A percentile compares a stretch with the other conserved stretches of the same genome.
These are phyloP conservation scores for Amyelois transitella DNA, from an alignment of 1,140 invertebrate species.

Conservation along the genomic window DNA sequence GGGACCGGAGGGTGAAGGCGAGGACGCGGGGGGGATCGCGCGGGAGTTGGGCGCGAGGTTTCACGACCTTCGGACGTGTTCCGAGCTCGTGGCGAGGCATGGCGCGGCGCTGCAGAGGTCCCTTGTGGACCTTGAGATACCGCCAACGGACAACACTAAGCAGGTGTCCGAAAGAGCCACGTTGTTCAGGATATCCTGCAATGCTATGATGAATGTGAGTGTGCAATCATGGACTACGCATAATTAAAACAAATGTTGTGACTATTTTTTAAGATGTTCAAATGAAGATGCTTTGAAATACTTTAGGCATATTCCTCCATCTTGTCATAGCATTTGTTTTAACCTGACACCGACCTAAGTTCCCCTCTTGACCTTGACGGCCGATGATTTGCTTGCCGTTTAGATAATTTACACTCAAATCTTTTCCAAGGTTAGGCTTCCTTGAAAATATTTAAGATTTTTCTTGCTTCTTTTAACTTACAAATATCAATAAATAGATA, in stretches of 20 bases:
- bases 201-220: conserved; percentile 96
- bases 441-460: too few relatives aligned
- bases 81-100: conserved; percentile 92
- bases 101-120: conserved; percentile 88
- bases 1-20: conserved; percentile 44
- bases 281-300: too few relatives aligned
- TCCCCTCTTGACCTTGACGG: too few relatives aligned
- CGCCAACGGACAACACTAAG: conserved; percentile 75
- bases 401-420: too few relatives aligned
- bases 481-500: too few relatives aligned
- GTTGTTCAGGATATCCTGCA: conserved; percentile 94
- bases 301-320: too few relatives aligned
- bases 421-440: too few relatives aligned
- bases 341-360: too few relatives aligned
- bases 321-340: too few relatives aligned
- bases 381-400: too few relatives aligned
- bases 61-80: conserved; percentile 92
- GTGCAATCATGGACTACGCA: background rate
- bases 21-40: conserved; percentile 77
- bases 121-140: conserved; percentile 86
- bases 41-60: conserved; percentile 77
- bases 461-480: too few relatives aligned
- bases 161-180: conserved; percentile 92
- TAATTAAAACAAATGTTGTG: background rate
- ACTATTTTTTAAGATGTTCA: too few relatives aligned